These are phyloP conservation scores for Halictus ligatus DNA, from an alignment of 2,888 invertebrate species.

Conservation along the genomic window DNA sequence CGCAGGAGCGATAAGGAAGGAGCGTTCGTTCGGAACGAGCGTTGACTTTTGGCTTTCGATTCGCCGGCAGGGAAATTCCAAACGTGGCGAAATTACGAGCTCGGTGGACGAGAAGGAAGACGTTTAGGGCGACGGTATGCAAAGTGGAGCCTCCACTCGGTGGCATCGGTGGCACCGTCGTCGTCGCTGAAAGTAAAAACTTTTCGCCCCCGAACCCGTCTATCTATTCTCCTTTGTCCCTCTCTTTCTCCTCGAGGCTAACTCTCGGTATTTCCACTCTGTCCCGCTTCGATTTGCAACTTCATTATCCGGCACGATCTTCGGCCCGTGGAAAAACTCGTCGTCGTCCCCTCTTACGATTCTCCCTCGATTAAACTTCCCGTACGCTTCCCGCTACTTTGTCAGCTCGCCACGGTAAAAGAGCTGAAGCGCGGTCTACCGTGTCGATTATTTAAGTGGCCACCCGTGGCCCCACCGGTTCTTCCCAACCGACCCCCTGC, in stretches of 20 bases:
- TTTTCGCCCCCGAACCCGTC: slow-evolving; percentile 44
- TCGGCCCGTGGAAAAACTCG: slow-evolving; percentile 53
- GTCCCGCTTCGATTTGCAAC: slow-evolving; percentile 70
- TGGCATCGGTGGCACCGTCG: slow-evolving; percentile 32
- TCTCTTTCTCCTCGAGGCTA: slow-evolving; percentile 10
- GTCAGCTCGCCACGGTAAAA: slow-evolving; percentile 40
- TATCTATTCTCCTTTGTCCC: background rate
- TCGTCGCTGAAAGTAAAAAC: slow-evolving; percentile 50
- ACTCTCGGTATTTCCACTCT: slow-evolving; percentile 34
- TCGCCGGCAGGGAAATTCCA: slow-evolving; percentile 24
- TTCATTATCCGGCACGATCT: slow-evolving; percentile 67
- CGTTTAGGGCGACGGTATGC: slow-evolving; percentile 51
- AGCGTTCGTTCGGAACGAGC: background rate
- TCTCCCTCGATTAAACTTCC: slow-evolving; percentile 64
- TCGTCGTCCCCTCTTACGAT: slow-evolving; percentile 45
- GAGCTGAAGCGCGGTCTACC: slow-evolving; percentile 9
- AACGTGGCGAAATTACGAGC: slow-evolving; percentile 36
- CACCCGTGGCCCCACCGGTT: slow-evolving; percentile 7
- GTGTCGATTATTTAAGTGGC: slow-evolving; percentile 58
- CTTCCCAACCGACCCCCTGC: background rate
- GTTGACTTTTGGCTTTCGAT: slow-evolving; percentile 28
- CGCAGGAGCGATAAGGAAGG: slow-evolving; percentile 3
- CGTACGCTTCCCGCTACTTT: slow-evolving; percentile 30
- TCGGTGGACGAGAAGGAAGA: slow-evolving; percentile 25
- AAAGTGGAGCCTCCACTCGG: slow-evolving; percentile 49